phyloP scores from a whole-genome alignment of 2,888 invertebrate species.

The Acrobasis repandana region DNA sequence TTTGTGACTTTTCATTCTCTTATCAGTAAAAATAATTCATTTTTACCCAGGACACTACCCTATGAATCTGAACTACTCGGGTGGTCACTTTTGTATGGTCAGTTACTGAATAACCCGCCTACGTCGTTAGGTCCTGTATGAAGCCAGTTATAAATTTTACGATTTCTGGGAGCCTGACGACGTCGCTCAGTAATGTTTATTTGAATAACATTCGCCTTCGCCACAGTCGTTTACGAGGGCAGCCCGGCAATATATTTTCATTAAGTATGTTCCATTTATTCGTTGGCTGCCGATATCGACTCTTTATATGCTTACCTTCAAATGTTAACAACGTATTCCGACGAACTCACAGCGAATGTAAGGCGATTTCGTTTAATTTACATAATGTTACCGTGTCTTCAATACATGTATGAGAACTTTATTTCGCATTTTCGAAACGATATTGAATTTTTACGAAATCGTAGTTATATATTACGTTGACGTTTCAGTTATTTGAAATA shows the following conservation, averaged over 20 bases:
- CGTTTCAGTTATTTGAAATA: background rate
- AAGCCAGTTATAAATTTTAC: conserved; percentile 63
- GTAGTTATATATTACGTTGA: background rate
- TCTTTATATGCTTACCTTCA: conserved; percentile 68
- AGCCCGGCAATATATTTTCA: conserved; percentile 72
- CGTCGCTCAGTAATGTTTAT: conserved; percentile 70
- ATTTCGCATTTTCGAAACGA: conserved; percentile 16
- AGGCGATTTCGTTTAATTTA: conserved; percentile 61
- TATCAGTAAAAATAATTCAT: too few relatives aligned
- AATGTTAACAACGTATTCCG: conserved; percentile 61
- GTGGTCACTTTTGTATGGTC: conserved; percentile 24
- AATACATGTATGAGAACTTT: conserved; percentile 26
- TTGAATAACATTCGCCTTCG: conserved; percentile 66
- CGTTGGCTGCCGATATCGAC: conserved; percentile 64
- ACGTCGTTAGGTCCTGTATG: conserved; percentile 40
- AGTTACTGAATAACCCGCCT: conserved; percentile 23
- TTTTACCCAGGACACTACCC: too few relatives aligned
- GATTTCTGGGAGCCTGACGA: conserved; percentile 63
- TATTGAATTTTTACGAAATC: conserved; percentile 8
- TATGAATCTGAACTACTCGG: too few relatives aligned
- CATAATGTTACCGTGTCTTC: conserved; percentile 47
- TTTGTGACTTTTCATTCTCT: too few relatives aligned
- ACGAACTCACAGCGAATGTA: conserved; percentile 49
- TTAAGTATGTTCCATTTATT: conserved; percentile 75
- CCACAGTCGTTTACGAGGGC: conserved; percentile 66